Evolutionary conservation across 2,113 vertebrate species (phyloP).

Genomic region (Grallaria varia): DNA sequence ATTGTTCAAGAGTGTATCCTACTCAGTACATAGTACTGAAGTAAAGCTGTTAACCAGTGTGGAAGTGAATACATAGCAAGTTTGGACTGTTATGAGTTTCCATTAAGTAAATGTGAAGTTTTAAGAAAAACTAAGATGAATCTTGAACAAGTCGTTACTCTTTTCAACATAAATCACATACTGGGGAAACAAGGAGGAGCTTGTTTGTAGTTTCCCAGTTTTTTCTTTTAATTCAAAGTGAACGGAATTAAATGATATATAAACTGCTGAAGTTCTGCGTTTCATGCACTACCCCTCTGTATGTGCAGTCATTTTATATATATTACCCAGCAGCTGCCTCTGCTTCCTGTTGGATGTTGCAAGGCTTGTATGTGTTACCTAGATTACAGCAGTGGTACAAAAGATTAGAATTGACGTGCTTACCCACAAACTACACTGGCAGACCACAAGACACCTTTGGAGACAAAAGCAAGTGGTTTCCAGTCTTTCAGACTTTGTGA

Average conservation of each 20-base stretch:
- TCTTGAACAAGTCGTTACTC: background rate
- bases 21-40: background rate
- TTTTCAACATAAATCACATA: background rate
- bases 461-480: conserved; percentile 65
- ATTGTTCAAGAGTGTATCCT: background rate
- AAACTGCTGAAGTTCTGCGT: conserved; percentile 20
- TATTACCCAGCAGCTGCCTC: conserved; percentile 51
- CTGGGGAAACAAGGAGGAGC: background rate
- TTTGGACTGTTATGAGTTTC: background rate
- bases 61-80: background rate
- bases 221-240: conserved; percentile 1
- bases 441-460: conserved; percentile 63
- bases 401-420: conserved; percentile 65
- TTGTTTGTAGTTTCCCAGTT: background rate
- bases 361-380: conserved; percentile 63
- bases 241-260: conserved; percentile 67
- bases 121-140: background rate
- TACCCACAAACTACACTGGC: conserved; percentile 56
- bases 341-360: conserved; percentile 72
- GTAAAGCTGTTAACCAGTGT: background rate
- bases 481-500: conserved; percentile 50
- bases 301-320: background rate
- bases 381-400: conserved; percentile 68
- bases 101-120: background rate
- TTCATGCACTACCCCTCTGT: conserved; percentile 22